Conservation (phyloP, 2,888 invertebrate species). For the Drosophila helvetica region DNA sequence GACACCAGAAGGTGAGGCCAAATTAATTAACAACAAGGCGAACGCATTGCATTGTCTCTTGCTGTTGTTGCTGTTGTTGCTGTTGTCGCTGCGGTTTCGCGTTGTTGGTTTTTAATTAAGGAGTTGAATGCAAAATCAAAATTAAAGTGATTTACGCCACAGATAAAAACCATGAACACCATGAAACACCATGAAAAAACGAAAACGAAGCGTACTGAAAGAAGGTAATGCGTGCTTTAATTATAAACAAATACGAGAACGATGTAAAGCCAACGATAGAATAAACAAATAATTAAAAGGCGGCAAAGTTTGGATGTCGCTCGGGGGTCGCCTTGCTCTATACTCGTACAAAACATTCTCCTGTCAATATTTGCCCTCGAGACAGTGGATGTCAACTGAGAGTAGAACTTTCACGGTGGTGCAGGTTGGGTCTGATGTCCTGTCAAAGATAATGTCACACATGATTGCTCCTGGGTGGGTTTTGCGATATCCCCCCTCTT, state of each 20-base stretch:
- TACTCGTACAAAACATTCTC: conserved; percentile 59
- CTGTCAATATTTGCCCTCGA: conserved; percentile 67
- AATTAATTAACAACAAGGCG: conserved; percentile 75
- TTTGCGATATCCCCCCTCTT: conserved; percentile 15
- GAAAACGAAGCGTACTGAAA: conserved; percentile 25
- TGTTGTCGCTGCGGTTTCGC: conserved; percentile 20
- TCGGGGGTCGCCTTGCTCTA: conserved; percentile 65
- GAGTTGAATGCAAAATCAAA: conserved; percentile 56
- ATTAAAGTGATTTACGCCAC: conserved; percentile 59
- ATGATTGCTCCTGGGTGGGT: conserved; percentile 48
- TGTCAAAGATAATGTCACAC: conserved; percentile 75
- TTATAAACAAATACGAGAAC: conserved; percentile 73
- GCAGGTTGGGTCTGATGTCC: conserved; percentile 48
- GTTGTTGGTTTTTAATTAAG: conserved; percentile 78
- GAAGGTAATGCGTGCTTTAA: conserved; percentile 58
- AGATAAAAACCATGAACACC: conserved; percentile 41
- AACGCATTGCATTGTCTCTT: conserved; percentile 13
- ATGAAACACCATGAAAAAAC: conserved; percentile 19
- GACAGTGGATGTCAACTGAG: conserved; percentile 64
- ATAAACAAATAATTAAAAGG: conserved; percentile 76
- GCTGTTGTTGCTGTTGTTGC: conserved; percentile 1
- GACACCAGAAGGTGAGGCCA: conserved; percentile 56
- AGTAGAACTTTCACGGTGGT: conserved; percentile 37
- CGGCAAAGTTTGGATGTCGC: conserved; percentile 62
- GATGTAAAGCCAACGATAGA: conserved; percentile 60